Evolutionary conservation across 1,140 invertebrate genomes (phyloP).

Genomic region (Nautilus pompilius): DNA sequence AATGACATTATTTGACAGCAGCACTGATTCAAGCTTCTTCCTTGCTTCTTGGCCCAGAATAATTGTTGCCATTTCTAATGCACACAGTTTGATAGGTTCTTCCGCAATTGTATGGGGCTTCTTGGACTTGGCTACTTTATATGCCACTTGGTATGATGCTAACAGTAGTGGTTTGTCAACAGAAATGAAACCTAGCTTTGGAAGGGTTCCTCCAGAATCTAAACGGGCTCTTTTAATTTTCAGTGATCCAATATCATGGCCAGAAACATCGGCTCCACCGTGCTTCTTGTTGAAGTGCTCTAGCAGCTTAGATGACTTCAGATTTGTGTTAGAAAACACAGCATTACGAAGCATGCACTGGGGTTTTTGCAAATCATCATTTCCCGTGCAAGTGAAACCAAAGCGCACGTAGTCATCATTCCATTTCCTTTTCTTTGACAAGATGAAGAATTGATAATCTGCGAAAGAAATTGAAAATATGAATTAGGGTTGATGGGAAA

Average conservation of each 20-base stretch:
- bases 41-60: not conserved
- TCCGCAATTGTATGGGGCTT: constrained; percentile 4
- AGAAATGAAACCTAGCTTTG: not conserved
- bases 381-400: not conserved
- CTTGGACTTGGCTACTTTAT: not conserved
- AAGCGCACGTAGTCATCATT: not conserved
- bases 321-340: not conserved
- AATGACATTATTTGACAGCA: not conserved
- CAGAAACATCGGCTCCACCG: not conserved
- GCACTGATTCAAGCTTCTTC: constrained; percentile 2
- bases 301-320: not conserved
- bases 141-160: not conserved
- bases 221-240: not conserved
- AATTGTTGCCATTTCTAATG: constrained; percentile 6
- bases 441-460: not conserved
- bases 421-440: not conserved
- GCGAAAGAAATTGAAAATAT: too few relatives aligned
- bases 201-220: not conserved
- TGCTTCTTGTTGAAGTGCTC: not conserved
- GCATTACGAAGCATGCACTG: not conserved
- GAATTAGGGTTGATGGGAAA: too few relatives aligned
- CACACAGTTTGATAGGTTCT: constrained; percentile 3
- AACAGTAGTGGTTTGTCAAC: not conserved
- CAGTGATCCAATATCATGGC: not conserved
- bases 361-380: not conserved